Base-by-base conservation (phyloP, 2,797 vertebrate genomes). In the Rhincodon typus region DNA sequence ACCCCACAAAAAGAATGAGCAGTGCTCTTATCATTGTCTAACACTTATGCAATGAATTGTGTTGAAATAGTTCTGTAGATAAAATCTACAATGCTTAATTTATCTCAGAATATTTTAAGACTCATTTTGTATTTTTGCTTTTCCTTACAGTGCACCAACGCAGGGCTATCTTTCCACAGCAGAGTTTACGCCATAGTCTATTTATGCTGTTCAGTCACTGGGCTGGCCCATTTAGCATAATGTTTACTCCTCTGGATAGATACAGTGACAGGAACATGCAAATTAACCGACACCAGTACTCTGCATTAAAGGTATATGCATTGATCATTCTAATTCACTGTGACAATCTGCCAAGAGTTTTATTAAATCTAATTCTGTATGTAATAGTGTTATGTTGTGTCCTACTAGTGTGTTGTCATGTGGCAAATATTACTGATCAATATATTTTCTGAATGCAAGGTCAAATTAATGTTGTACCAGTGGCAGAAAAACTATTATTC, bases 151-250 rank as follows among this genome's bases (percentile, higher is more conserved):
- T 99, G 67, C 98, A 99, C 97, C 99, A 99, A 98, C 98, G 99
- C 96, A 98, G 99, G 97, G 99, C 98, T 96, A 98, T 99, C 97
- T 99, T 99, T 96, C 99, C 99, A 6, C 99, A 99, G 96, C 99
- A 99, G 97, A 99, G 99, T 82, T 98, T 99, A 86, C 98, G 99
- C 96, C 99, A 99, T 97, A 99, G 99, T 96, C 98, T 99, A 2
- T 99, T 99, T 96, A 99, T 99, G 99, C 97, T 99, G 97, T 99
- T 99, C 98, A 99, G 99, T 97, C 99, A 99, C 96, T 99, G 99
- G 99, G 99, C 99, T 0, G 99, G 99, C n/a, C 99, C 99, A 96
- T 99, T 99, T 96, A 99, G 99, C 98, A 99, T 99, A 97, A 99
- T 99, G 99, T 99, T 99, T 97, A 99, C 99, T 12, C 99, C 99